phyloP scores from a whole-genome alignment of 2,888 invertebrate species.

The Gisinianus flammeolus region DNA sequence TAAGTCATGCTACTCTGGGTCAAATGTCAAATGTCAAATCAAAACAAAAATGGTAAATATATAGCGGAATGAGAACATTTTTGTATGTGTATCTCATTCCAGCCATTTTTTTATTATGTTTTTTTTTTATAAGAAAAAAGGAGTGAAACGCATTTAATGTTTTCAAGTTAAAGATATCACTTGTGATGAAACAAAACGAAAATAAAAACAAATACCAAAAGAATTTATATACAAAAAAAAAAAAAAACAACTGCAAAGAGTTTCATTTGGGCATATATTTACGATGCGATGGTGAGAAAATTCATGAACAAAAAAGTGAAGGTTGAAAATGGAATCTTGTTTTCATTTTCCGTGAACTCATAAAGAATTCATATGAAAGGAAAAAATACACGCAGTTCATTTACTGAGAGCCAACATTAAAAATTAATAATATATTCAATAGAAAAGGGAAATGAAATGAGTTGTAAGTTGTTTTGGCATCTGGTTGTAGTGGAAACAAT shows the following conservation, averaged over 20 bases:
- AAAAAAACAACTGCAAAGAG: not conserved
- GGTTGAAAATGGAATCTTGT: not conserved
- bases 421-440: not conserved
- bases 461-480: no score
- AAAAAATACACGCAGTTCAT: not conserved
- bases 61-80: not conserved
- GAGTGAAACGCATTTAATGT: no score
- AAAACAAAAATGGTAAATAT: no score
- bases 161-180: not conserved
- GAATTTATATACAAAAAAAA: not conserved
- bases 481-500: no score
- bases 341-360: not conserved
- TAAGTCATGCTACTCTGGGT: not conserved
- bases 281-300: no score
- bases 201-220: not conserved
- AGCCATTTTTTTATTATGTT: not conserved
- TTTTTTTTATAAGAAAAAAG: no score
- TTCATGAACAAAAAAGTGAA: not conserved
- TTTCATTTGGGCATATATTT: not conserved
- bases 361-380: not conserved
- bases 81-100: not conserved
- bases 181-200: not conserved
- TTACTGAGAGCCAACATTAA: not conserved
- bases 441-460: not conserved
- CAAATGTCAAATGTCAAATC: not conserved